Percentiles rank a stretch among this genome's conserved stretches.
Evolutionary conservation across 2,888 invertebrate genomes (phyloP).

Genomic region (Polyploca ridens): DNA sequence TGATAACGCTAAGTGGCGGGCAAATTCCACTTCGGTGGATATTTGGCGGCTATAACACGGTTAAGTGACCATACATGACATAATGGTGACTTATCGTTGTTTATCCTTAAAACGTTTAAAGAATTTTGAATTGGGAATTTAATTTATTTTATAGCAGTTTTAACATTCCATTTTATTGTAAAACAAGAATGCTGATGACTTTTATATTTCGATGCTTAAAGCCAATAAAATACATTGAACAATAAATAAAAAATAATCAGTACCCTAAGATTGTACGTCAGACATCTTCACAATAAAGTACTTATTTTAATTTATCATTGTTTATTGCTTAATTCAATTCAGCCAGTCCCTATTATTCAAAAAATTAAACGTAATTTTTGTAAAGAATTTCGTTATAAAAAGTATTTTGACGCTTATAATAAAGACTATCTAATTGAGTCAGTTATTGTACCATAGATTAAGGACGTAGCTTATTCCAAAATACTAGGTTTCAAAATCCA

Average conservation of each 20-base stretch:
- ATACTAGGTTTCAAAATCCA: slow-evolving; percentile 8
- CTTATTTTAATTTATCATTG: not conserved
- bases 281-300: not conserved
- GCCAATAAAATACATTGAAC: no score
- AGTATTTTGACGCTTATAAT: no score
- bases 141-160: not conserved
- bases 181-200: no score
- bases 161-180: no score
- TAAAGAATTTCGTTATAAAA: no score
- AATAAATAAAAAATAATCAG: not conserved
- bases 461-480: not conserved
- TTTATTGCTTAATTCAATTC: not conserved
- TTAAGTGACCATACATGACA: not conserved
- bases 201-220: no score
- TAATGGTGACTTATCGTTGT: not conserved
- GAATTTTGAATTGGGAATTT: no score
- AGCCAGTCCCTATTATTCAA: not conserved
- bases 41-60: not conserved
- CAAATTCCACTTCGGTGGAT: not conserved
- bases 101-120: no score
- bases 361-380: no score
- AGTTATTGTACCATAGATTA: no score
- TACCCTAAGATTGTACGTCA: not conserved
- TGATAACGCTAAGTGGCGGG: not conserved
- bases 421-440: no score